Evolutionary conservation across 2,797 vertebrate species (phyloP), one percentile per base, ranked within the genome.

Genomic region (Thunnus albacares): DNA sequence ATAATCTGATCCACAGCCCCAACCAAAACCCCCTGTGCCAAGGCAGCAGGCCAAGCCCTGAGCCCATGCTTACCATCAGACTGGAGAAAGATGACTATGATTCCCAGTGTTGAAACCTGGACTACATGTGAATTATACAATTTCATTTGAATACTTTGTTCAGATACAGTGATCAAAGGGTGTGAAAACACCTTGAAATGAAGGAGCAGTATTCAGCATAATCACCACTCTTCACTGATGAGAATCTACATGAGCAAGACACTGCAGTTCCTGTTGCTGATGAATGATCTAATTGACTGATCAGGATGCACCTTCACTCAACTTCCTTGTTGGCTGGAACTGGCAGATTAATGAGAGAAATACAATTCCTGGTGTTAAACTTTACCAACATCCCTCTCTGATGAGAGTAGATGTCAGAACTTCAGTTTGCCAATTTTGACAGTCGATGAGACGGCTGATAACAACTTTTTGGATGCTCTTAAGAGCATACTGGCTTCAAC

Each of bases 11-110:
- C 66, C 83, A 86, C 56, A 74, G 68, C 81, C 75, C 82, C 26
- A 72, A 87, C 96, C 96, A 97, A 95, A 97, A 89, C 91, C 96
- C 96, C 89, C 97, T 96, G 90, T 97, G 96, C 94, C 93, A 95
- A 85, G 96, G 95, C 93, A 93, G 93, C 88, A 96, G 96, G 63
- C 90, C 95, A 63, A 95, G 95, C 26, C 95, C 96, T 87, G 97
- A 99, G 85, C 97, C 97, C 86, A 98, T 96, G 92, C 96, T 99
- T 95, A 97, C 97, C 90, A 97, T 99, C 96, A 97, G 96, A 88
- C 95, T 98, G 96, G 98, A 98, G 89, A 98, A 97, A 95, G 97
- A 97, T 65, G 96, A 96, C 94, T 92, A 73, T 64, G 89, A 89
- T 58, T 94, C 94, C 60, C 93, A 89, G 69, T 98, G 97, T 94